phyloP scores from a whole-genome alignment of 1,140 invertebrate genomes.

The Saccostrea echinata region DNA sequence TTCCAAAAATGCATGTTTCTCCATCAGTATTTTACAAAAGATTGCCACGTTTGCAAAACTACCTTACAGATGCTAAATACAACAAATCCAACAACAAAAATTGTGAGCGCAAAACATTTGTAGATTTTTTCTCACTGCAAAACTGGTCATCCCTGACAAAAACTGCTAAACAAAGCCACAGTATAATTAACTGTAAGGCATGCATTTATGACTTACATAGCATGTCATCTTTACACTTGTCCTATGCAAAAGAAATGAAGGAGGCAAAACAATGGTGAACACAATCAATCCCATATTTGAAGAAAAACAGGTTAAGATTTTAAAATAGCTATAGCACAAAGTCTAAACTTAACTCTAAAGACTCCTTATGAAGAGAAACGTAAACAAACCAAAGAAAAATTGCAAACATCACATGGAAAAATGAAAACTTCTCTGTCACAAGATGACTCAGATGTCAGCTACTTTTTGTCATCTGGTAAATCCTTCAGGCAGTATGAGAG shows the following conservation, averaged over 20 bases:
- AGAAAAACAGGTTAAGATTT: not conserved
- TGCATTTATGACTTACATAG: too few relatives aligned
- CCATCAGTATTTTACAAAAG: not conserved
- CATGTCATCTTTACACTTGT: not conserved
- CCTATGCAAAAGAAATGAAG: not conserved
- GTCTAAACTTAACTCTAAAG: not conserved
- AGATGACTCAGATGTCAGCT: not conserved
- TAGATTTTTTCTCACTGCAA: not conserved
- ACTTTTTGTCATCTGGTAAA: conserved; percentile 18
- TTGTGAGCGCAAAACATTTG: not conserved
- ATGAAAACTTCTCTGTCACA: not conserved
- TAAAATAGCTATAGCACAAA: not conserved
- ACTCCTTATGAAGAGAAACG: not conserved
- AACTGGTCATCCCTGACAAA: not conserved
- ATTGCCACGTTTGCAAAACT: not conserved
- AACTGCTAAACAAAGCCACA: not conserved
- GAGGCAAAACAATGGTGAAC: not conserved
- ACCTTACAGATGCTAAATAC: not conserved
- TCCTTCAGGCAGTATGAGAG: conserved; percentile 17
- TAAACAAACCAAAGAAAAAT: not conserved
- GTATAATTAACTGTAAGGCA: too few relatives aligned
- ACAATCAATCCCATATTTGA: not conserved
- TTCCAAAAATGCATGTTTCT: not conserved
- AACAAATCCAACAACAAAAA: not conserved
- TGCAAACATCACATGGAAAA: not conserved